These are phyloP conservation scores for Tadarida brasiliensis DNA, from an alignment of 2,797 vertebrate species.

Conservation along the genomic window DNA sequence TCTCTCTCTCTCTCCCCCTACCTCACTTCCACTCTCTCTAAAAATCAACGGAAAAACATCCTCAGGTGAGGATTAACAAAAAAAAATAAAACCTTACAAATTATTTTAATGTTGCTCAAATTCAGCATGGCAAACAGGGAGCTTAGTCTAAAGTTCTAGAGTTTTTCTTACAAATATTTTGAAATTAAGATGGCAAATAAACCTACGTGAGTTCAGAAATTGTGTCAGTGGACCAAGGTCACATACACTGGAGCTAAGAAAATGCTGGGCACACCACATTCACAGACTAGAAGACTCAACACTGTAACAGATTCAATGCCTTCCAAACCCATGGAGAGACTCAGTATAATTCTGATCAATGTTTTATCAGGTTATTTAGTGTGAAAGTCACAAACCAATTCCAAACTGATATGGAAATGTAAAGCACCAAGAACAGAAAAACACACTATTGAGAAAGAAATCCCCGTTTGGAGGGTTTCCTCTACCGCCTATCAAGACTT, in stretches of 20 bases:
- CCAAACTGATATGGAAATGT: not conserved
- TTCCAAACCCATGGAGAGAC: not conserved
- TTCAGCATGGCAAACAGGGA: not conserved
- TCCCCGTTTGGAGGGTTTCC: not conserved
- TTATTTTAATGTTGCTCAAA: constrained; percentile 10
- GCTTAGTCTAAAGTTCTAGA: not conserved
- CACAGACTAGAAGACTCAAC: not conserved
- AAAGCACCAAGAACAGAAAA: constrained; percentile 39
- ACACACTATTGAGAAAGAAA: not conserved
- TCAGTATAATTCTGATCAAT: not conserved
- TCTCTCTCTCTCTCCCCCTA: too few species aligned
- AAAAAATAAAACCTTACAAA: not conserved
- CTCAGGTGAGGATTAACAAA: too few species aligned
- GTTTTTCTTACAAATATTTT: constrained; percentile 35
- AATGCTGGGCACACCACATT: not conserved
- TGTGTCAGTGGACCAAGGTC: not conserved
- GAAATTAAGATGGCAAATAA: constrained; percentile 4
- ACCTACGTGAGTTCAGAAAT: not conserved
- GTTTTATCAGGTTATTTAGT: not conserved
- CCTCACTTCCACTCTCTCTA: too few species aligned
- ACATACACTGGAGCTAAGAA: not conserved
- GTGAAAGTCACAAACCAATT: constrained; percentile 16
- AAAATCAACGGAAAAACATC: too few species aligned
- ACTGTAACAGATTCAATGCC: not conserved
- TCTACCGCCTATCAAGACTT: not conserved